Percentiles rank a stretch among this genome's conserved stretches.
phyloP scores from a whole-genome alignment of 2,888 invertebrate species.

The Drosophila colorata region DNA sequence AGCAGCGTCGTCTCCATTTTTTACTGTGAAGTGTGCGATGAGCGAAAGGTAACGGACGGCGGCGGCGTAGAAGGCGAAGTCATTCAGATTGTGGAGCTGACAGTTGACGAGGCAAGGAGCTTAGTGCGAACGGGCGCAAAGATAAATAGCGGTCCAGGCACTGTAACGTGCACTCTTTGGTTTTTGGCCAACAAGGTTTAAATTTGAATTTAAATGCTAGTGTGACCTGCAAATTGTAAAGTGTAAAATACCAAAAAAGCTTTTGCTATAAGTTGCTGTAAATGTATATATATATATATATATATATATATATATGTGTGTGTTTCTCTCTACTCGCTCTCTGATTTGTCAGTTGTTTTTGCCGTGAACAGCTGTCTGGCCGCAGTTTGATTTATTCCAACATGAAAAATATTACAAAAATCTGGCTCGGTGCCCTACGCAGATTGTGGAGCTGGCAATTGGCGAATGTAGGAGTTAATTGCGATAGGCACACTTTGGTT shows the following conservation, averaged over 20 bases:
- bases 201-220: slow-evolving; percentile 22
- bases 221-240: slow-evolving; percentile 37
- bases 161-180: slow-evolving; percentile 49
- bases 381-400: slow-evolving; percentile 25
- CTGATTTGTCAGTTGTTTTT: slow-evolving; percentile 5
- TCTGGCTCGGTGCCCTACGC: slow-evolving; percentile 82
- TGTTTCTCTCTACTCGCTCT: background rate
- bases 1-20: slow-evolving; percentile 41
- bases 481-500: no score
- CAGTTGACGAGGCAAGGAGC: slow-evolving; percentile 47
- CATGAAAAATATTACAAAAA: slow-evolving; percentile 84
- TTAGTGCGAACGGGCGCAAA: slow-evolving; percentile 38
- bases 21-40: slow-evolving; percentile 66
- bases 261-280: background rate
- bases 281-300: no score
- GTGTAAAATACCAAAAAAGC: slow-evolving; percentile 36
- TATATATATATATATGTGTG: background rate
- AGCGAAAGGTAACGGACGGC: slow-evolving; percentile 42
- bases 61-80: slow-evolving; percentile 52
- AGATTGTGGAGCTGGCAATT: no score
- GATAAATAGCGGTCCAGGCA: slow-evolving; percentile 41
- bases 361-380: slow-evolving; percentile 33
- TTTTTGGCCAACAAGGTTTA: slow-evolving; percentile 49
- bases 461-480: no score
- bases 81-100: slow-evolving; percentile 62